Base-by-base conservation (phyloP, 2,888 invertebrate genomes). In the Trypoxylon attenuatum region DNA sequence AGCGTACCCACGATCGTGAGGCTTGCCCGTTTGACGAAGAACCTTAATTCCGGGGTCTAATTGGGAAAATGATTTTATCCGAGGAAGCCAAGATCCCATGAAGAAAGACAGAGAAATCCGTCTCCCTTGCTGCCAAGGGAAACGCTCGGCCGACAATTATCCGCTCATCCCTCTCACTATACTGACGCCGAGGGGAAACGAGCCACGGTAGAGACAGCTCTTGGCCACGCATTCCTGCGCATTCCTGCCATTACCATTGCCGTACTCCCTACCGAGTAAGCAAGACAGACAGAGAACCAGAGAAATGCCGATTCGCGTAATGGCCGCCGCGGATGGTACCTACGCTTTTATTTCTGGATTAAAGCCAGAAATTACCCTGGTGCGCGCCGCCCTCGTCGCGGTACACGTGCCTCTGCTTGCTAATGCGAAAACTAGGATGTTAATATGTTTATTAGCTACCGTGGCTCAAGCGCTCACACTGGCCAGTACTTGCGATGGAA, bases 101-200 rank as follows among this genome's bases (percentile, higher is more conserved):
- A 38, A 29, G 13, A 33, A 38, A 29, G 33, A 33, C 23, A 29
- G 2, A 18, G 21, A 10, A 33, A 42, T 52, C 42, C 39, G 16
- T 16, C 16, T n/a, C n/a, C 2, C 1, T 33, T 6, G 33, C 27
- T 5, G 27, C 33, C 13, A 4, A 4, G 4, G 33, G n/a, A 25
- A 4, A 4, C 25, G 25, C 5, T 8, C 25, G 25, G 25, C 25
- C 25, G 54, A 69, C 71, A 73, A 74, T 74, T 74, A 74, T 74
- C 71, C 65, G 57, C 73, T 73, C 62, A 67, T 66, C 56, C 69
- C 57, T 55, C 50, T 55, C 59, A 18, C 58, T 56, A n/a, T 33
- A 13, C n/a, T 33, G 10, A 33, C 33, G 33, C 33, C 33, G 13
- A 33, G 33, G n/a, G n/a, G n/a, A n/a, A 33, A 33, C 13, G 33